These are phyloP conservation scores for Mallotus villosus DNA, from an alignment of 2,797 vertebrate genomes.

Conservation along the genomic window DNA sequence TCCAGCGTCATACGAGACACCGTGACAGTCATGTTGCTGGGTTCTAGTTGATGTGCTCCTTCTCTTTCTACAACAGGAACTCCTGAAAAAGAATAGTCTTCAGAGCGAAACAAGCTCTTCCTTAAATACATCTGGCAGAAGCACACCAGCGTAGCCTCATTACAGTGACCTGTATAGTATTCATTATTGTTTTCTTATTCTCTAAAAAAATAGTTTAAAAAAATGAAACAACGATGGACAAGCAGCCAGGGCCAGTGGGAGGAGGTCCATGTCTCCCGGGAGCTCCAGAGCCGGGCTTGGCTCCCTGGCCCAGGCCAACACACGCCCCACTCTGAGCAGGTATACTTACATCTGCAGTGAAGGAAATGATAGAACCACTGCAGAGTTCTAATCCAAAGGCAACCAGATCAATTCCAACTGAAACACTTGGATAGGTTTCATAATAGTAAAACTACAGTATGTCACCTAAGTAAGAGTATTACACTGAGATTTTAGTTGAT, in stretches of 20 bases:
- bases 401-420: conserved; percentile 51
- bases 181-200: conserved; percentile 54
- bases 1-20: conserved; percentile 52
- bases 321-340: conserved; percentile 27
- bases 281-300: conserved; percentile 8
- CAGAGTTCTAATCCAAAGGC: conserved; percentile 61
- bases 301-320: too few species aligned
- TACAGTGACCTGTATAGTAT: conserved; percentile 45
- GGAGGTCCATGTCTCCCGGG: conserved; percentile 41
- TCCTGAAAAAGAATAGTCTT: conserved; percentile 17
- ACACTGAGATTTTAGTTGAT: conserved; percentile 80
- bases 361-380: conserved; percentile 28
- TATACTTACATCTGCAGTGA: conserved; percentile 22
- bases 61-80: conserved; percentile 10
- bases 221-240: conserved; percentile 63
- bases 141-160: conserved; percentile 36
- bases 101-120: conserved; percentile 21
- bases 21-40: conserved; percentile 38
- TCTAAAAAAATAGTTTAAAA: conserved; percentile 67
- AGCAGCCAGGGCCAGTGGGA: conserved; percentile 48
- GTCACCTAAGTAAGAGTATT: conserved; percentile 81
- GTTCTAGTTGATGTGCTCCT: conserved; percentile 32
- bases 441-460: conserved; percentile 74
- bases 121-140: conserved; percentile 33
- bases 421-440: conserved; percentile 48